These are phyloP conservation scores for Esox lucius DNA, from an alignment of 2,797 vertebrate species.

Conservation along the genomic window DNA sequence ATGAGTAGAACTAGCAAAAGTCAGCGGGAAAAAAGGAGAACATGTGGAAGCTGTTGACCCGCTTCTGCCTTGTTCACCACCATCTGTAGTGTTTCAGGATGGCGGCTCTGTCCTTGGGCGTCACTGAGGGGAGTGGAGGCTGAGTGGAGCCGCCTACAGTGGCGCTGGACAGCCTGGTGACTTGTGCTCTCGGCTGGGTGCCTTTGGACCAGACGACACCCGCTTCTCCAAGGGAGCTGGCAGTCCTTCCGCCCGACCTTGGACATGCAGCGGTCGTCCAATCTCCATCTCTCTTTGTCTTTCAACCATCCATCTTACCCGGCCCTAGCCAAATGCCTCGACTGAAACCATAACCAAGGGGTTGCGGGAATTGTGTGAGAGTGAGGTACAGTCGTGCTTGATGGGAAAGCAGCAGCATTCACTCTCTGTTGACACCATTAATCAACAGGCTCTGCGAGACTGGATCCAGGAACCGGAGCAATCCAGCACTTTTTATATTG, in stretches of 20 bases:
- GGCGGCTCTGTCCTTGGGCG: constrained; percentile 59
- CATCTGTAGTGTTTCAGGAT: constrained; percentile 48
- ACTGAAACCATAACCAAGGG: no score
- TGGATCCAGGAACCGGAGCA: constrained; percentile 8
- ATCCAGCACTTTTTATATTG: background rate
- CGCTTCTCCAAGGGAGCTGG: constrained; percentile 28
- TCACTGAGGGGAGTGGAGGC: constrained; percentile 45
- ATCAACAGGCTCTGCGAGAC: background rate
- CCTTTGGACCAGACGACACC: constrained; percentile 2
- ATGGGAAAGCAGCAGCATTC: constrained; percentile 6
- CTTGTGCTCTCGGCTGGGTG: background rate
- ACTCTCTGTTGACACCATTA: background rate
- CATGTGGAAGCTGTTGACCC: constrained; percentile 24
- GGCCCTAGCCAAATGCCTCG: background rate
- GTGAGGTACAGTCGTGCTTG: no score
- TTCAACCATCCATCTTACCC: background rate
- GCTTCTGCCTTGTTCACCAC: constrained; percentile 54
- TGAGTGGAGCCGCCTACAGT: background rate
- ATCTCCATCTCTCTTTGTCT: background rate
- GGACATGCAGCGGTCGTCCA: background rate
- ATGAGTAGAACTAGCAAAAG: background rate
- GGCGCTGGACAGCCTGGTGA: background rate
- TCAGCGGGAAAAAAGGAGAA: background rate
- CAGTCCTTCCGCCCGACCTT: background rate
- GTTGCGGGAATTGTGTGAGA: no score